phyloP scores from a whole-genome alignment of 2,113 vertebrate species.

The Epinephelus cyanopodus region DNA sequence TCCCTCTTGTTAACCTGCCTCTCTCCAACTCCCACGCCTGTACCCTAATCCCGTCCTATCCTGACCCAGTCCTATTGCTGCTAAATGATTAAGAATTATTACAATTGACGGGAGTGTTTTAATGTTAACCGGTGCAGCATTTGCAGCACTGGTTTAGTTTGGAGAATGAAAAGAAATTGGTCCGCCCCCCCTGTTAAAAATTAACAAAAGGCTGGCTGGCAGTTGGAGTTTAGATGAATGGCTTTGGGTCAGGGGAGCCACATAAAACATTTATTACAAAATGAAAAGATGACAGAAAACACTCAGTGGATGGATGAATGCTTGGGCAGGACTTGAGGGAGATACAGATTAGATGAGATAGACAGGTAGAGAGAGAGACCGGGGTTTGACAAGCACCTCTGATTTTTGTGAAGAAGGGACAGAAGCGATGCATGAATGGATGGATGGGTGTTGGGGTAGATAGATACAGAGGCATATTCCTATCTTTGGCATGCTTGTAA shows the following conservation, averaged over 20 bases:
- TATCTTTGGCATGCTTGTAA: conserved; percentile 28
- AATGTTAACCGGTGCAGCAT: no score
- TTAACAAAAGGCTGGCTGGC: not conserved
- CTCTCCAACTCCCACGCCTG: no score
- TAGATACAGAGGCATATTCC: conserved; percentile 16
- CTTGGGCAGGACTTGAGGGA: conserved; percentile 11
- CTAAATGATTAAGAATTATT: no score
- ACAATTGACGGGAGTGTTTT: no score
- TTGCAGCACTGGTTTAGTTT: no score
- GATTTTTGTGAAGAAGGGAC: conserved; percentile 4
- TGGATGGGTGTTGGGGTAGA: conserved; percentile 1
- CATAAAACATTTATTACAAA: conserved; percentile 17
- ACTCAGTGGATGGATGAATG: conserved; percentile 23
- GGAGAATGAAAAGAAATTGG: no score
- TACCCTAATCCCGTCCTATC: no score
- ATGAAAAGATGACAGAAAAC: conserved; percentile 37
- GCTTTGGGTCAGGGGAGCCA: not conserved
- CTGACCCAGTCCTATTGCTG: no score
- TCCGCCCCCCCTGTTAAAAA: no score
- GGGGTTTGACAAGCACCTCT: conserved; percentile 2
- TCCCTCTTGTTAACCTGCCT: no score
- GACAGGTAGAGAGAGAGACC: conserved; percentile 7
- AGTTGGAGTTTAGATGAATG: not conserved
- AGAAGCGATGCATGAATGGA: conserved; percentile 6
- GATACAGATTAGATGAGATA: conserved; percentile 23